Percentiles rank a stretch among this genome's conserved stretches.
Conservation (phyloP, 2,113 vertebrate genomes). For the Pampusana beccarii region DNA sequence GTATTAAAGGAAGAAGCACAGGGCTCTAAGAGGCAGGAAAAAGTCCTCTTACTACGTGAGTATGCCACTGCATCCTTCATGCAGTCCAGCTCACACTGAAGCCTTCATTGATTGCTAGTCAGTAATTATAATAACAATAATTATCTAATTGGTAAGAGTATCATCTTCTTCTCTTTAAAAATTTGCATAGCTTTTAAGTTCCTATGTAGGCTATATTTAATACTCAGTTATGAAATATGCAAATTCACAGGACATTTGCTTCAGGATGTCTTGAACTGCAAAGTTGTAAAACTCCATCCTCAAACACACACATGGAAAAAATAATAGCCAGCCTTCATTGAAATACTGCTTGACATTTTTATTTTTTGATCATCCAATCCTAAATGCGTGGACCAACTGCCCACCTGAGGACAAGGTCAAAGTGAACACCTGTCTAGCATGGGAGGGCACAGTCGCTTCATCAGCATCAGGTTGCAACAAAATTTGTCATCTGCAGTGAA, state of each 20-base stretch:
- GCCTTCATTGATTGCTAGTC: neutral
- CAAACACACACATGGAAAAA: neutral
- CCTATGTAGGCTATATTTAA: slow-evolving; percentile 31
- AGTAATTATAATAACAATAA: slow-evolving; percentile 35
- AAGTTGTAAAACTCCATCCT: neutral
- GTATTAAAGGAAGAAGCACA: neutral
- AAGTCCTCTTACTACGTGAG: neutral
- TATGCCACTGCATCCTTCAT: neutral
- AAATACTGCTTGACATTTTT: neutral
- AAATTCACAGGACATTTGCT: slow-evolving; percentile 27
- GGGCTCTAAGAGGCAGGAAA: neutral
- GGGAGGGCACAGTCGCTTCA: neutral
- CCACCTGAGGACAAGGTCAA: neutral
- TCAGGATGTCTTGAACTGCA: neutral
- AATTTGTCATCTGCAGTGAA: neutral
- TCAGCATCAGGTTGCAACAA: neutral
- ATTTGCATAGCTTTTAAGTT: slow-evolving; percentile 16
- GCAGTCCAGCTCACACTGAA: neutral
- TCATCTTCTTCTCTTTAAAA: slow-evolving; percentile 12
- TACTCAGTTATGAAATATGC: slow-evolving; percentile 29
- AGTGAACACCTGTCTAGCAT: neutral
- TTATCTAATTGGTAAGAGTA: slow-evolving; percentile 30
- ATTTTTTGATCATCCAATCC: neutral
- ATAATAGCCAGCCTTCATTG: neutral
- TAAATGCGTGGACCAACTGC: neutral